These are phyloP conservation scores for Microctonus aethiopoides DNA, from an alignment of 2,888 invertebrate species.

Conservation along the genomic window DNA sequence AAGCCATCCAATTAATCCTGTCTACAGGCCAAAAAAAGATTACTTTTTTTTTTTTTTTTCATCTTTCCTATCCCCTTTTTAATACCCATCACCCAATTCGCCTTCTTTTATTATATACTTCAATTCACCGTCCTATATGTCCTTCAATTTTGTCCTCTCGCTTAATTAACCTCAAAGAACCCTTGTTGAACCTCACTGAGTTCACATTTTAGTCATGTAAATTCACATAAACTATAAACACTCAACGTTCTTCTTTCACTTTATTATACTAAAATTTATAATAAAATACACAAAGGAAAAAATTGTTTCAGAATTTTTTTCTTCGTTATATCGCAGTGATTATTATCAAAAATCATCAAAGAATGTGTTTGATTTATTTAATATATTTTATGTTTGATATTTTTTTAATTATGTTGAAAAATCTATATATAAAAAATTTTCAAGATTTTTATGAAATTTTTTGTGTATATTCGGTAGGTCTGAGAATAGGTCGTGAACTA, in stretches of 20 bases:
- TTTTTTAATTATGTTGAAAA: no score
- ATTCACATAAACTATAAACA: not conserved
- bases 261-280: not conserved
- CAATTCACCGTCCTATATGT: constrained; percentile 25
- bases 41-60: not conserved
- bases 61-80: not conserved
- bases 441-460: no score
- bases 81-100: not conserved
- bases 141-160: constrained; percentile 14
- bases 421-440: not conserved
- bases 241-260: not conserved
- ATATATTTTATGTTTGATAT: no score
- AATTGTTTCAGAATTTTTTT: not conserved
- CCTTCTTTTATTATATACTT: constrained; percentile 10
- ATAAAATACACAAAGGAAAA: not conserved
- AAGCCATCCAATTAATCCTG: constrained; percentile 12
- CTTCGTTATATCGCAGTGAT: not conserved
- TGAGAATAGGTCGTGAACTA: no score
- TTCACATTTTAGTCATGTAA: constrained; percentile 12
- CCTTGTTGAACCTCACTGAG: not conserved
- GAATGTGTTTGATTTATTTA: no score
- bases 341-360: no score
- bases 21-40: constrained; percentile 15
- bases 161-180: constrained; percentile 1
- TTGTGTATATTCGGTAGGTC: no score